phyloP scores from a whole-genome alignment of 2,113 vertebrate genomes.

The Hyaena hyaena region DNA sequence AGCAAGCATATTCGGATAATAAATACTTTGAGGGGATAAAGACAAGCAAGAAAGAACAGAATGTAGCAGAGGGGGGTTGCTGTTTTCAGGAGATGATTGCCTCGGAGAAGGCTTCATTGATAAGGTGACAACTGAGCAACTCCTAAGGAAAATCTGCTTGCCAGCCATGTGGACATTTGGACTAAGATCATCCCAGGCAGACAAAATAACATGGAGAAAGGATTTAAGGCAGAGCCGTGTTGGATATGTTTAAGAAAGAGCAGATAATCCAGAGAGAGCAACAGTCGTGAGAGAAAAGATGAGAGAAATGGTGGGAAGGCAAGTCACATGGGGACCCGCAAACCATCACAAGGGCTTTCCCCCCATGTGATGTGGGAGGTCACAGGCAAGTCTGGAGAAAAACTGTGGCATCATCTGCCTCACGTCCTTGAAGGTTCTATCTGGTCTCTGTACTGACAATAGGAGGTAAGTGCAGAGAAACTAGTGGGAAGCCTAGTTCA shows the following conservation, averaged over 20 bases:
- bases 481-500: background rate
- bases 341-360: background rate
- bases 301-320: background rate
- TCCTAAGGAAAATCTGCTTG: background rate
- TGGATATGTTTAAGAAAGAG: background rate
- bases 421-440: background rate
- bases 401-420: background rate
- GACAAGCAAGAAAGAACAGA: background rate
- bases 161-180: background rate
- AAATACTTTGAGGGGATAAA: background rate
- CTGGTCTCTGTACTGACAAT: background rate
- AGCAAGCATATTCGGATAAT: background rate
- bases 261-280: background rate
- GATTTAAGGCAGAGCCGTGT: background rate
- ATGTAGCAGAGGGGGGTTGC: background rate
- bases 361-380: background rate
- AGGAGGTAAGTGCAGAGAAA: background rate
- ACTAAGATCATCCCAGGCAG: background rate
- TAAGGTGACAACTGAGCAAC: background rate
- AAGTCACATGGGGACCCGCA: background rate
- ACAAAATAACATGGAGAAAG: background rate
- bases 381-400: background rate
- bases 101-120: background rate
- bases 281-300: background rate
- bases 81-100: background rate